Evolutionary conservation across 2,797 vertebrate genomes (phyloP).

Genomic region (Cygnus olor): DNA sequence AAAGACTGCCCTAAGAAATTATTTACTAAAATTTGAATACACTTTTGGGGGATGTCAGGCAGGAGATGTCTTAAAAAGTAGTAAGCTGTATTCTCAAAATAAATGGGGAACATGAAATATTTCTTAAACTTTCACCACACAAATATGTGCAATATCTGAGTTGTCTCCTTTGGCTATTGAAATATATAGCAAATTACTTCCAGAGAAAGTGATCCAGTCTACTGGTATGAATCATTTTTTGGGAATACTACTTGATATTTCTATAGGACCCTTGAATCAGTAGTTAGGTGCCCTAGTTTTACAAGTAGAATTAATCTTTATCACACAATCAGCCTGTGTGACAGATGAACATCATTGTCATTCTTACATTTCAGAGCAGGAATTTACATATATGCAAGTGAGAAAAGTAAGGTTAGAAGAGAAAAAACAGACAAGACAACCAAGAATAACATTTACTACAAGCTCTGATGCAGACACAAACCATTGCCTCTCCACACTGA

Average conservation of each 20-base stretch:
- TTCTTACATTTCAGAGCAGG: background rate
- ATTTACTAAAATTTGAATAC: background rate
- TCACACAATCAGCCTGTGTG: fast-evolving
- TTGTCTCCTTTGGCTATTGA: background rate
- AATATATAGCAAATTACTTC: background rate
- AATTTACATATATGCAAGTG: background rate
- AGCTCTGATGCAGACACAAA: background rate
- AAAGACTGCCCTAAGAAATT: background rate
- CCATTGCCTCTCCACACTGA: background rate
- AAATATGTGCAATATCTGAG: background rate
- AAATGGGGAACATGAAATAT: background rate
- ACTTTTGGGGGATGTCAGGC: background rate
- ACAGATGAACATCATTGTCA: fast-evolving
- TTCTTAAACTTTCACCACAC: background rate
- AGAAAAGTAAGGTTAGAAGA: background rate
- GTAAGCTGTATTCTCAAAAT: background rate
- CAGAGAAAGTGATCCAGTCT: background rate
- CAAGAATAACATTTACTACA: background rate
- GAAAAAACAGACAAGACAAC: background rate
- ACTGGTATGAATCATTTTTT: background rate
- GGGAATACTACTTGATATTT: background rate
- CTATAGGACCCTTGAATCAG: background rate
- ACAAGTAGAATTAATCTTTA: background rate
- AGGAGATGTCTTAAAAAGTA: background rate
- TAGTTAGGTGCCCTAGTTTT: background rate